Base-by-base conservation (phyloP, 1,140 invertebrate genomes). In the Dolichoris vasculosae region DNA sequence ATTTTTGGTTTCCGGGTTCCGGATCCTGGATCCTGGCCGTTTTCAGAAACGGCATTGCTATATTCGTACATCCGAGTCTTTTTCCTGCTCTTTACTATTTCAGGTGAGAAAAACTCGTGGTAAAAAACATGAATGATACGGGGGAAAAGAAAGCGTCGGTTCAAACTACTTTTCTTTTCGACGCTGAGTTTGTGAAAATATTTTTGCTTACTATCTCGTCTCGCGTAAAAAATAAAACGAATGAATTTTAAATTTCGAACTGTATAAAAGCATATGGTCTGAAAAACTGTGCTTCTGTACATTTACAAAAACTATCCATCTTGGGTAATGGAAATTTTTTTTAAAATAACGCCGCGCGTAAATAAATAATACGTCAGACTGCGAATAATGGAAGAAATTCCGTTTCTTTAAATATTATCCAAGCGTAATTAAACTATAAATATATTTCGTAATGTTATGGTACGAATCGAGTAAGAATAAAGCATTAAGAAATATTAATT, bases 101-200 rank as follows among this genome's bases (percentile, higher is more conserved):
- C n/a, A 17, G 7, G 40, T 48, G 64, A 81, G 79, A 38, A 78
- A 40, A 64, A 79, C 43, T 1, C 69, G 38, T 46, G 43, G 2
- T 73, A 46, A 32, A 73, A 40, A 43, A 73, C 40, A 43, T 46
- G 77, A 63, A 80, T 80, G 55, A 64, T 64, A 64, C 59, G 55
- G 64, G 11, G 23, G 64, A 30, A 43, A 55, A 20, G 51, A 26
- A 26, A 17, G 13, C 2, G 77, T n/a, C 3, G 35, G 26, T 30
- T 26, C 35, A 43, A 80, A 64, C 55, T 80, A 59, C 55, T 80
- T 80, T 79, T 80, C 77, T 35, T 67, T 35, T 30, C 26, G 23
- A 6, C 46, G 20, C 76, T 78, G 76, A 78, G 48, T 51, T 32
- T 38, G 76, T 51, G 76, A 59, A 78, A 55, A 78, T 78, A 59